These are phyloP conservation scores for Hirundichthys speculiger DNA, from an alignment of 2,113 vertebrate species.

Conservation along the genomic window DNA sequence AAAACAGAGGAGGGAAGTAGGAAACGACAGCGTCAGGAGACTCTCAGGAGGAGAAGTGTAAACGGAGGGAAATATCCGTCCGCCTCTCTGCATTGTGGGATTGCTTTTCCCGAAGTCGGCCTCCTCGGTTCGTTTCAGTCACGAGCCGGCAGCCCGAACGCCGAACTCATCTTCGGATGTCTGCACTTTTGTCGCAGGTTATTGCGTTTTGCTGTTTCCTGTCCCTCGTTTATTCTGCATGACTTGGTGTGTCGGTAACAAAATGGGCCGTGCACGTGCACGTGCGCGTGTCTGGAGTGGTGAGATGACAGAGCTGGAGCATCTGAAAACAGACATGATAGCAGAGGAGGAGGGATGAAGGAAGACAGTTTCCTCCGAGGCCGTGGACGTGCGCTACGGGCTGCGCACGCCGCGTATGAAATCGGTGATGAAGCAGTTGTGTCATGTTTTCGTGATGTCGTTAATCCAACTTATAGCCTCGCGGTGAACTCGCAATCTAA, in stretches of 20 bases:
- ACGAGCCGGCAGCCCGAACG: slow-evolving; percentile 16
- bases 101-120: slow-evolving; percentile 21
- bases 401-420: too few species aligned
- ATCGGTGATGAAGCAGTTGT: too few species aligned
- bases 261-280: slow-evolving; percentile 30
- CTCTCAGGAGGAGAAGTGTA: neutral
- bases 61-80: slow-evolving; percentile 5
- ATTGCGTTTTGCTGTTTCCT: slow-evolving; percentile 60
- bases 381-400: too few species aligned
- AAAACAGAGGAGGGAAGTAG: slow-evolving; percentile 9
- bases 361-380: too few species aligned
- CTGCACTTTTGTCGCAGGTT: slow-evolving; percentile 62
- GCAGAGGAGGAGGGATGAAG: too few species aligned
- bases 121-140: slow-evolving; percentile 33
- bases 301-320: too few species aligned
- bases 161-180: slow-evolving; percentile 48
- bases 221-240: slow-evolving; percentile 57
- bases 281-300: too few species aligned
- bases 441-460: too few species aligned
- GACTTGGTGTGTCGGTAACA: slow-evolving; percentile 51
- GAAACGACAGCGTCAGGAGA: neutral
- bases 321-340: too few species aligned
- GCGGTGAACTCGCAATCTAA: too few species aligned
- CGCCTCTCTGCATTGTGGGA: too few species aligned
- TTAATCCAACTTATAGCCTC: too few species aligned